phyloP scores from a whole-genome alignment of 2,113 vertebrate species.

The Polyodon spathula region DNA sequence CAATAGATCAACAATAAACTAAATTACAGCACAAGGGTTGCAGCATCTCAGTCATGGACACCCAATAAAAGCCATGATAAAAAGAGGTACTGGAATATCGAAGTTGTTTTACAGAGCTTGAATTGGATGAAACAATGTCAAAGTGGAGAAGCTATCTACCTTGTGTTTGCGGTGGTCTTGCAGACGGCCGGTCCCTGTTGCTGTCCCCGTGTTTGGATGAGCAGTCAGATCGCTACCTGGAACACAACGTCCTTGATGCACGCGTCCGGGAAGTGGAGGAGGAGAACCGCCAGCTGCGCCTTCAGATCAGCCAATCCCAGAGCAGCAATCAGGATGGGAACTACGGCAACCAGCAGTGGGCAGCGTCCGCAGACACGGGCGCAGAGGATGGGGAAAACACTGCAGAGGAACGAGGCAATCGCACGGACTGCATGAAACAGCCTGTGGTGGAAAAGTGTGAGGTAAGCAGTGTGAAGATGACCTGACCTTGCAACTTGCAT shows the following conservation, averaged over 20 bases:
- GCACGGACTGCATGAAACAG: conserved; percentile 61
- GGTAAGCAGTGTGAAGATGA: conserved; percentile 40
- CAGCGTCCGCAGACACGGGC: conserved; percentile 56
- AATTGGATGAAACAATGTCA: too few relatives aligned
- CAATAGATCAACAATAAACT: too few relatives aligned
- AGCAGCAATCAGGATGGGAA: conserved; percentile 45
- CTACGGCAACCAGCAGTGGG: conserved; percentile 63
- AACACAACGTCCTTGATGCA: conserved; percentile 60
- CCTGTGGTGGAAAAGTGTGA: conserved; percentile 74
- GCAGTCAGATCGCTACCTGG: conserved; percentile 30
- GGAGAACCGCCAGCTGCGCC: conserved; percentile 73
- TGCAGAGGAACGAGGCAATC: conserved; percentile 53
- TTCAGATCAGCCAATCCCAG: conserved; percentile 63
- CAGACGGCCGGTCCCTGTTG: too few relatives aligned
- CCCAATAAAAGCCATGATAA: too few relatives aligned
- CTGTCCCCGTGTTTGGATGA: too few relatives aligned
- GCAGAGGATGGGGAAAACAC: conserved; percentile 52
- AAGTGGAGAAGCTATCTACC: too few relatives aligned
- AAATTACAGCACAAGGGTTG: too few relatives aligned
- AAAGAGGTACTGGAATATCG: too few relatives aligned
- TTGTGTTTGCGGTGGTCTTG: too few relatives aligned
- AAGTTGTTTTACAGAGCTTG: too few relatives aligned
- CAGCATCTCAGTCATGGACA: too few relatives aligned
- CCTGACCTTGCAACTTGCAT: too few relatives aligned
- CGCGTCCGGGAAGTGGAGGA: conserved; percentile 71